Conservation (phyloP, 1,140 invertebrate species). For the Pararge aegeria region DNA sequence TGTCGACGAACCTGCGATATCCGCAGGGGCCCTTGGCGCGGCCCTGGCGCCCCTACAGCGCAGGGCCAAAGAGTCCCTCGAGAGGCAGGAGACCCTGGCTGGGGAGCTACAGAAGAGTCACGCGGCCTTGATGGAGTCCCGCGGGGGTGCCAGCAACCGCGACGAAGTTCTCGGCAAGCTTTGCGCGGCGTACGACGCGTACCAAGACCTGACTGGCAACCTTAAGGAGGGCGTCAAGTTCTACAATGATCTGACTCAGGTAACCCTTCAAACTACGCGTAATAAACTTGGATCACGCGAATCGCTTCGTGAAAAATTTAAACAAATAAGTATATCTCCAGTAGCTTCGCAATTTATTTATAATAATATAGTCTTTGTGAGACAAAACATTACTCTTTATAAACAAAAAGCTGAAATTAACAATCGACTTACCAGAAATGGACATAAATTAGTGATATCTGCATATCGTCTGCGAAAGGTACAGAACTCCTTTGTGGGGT, state of each 20-base stretch:
- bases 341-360: no score
- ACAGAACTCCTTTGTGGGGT: no score
- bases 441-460: no score
- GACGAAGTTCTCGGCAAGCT: constrained; percentile 92
- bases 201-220: constrained; percentile 93
- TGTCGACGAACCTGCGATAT: constrained; percentile 92
- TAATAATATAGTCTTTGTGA: no score
- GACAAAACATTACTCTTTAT: no score
- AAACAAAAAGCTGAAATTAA: no score
- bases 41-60: constrained; percentile 91
- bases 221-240: constrained; percentile 98
- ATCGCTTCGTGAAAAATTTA: no score
- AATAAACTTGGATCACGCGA: no score
- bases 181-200: constrained; percentile 94
- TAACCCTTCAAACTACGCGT: background rate
- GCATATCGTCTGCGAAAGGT: no score
- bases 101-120: constrained; percentile 88
- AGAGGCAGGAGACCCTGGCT: constrained; percentile 88
- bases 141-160: constrained; percentile 83
- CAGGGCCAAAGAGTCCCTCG: constrained; percentile 88
- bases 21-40: constrained; percentile 87
- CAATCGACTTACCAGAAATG: no score
- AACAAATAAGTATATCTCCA: no score
- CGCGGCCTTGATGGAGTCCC: constrained; percentile 86
- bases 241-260: constrained; percentile 97